A percentile compares a stretch with the other conserved stretches of the same genome.
Evolutionary conservation across 2,797 vertebrate genomes (phyloP).

Genomic region (Gila robusta): DNA sequence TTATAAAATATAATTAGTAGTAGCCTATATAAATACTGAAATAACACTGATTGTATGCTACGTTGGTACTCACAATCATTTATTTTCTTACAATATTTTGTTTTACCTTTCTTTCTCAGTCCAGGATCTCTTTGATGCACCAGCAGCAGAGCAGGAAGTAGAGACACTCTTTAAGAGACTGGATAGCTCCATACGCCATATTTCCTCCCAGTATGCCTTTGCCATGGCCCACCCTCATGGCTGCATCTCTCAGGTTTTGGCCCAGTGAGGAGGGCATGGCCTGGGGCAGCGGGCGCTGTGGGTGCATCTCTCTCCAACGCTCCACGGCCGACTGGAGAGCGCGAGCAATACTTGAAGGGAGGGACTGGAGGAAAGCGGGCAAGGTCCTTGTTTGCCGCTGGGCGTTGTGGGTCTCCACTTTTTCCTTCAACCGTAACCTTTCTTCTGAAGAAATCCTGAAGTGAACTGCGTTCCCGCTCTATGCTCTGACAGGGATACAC

Average conservation of each 20-base stretch:
- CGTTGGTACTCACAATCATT: background rate
- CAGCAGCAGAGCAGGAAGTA: slow-evolving; percentile 93
- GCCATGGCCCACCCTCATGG: slow-evolving; percentile 73
- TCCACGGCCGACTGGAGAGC: slow-evolving; percentile 46
- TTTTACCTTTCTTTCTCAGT: slow-evolving; percentile 66
- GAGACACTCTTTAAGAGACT: slow-evolving; percentile 82
- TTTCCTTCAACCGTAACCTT: background rate
- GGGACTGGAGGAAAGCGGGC: slow-evolving; percentile 27
- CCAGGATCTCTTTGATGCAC: slow-evolving; percentile 91
- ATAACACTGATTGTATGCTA: background rate
- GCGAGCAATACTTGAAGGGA: slow-evolving; percentile 28
- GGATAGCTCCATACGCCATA: slow-evolving; percentile 78
- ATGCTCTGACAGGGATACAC: background rate
- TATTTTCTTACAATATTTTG: background rate
- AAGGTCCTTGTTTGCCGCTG: background rate
- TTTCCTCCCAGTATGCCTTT: slow-evolving; percentile 77
- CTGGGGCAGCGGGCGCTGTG: slow-evolving; percentile 76
- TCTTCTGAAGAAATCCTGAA: background rate
- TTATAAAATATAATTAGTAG: background rate
- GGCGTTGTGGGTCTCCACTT: slow-evolving; percentile 35
- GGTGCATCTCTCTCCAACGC: slow-evolving; percentile 70
- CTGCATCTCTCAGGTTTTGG: slow-evolving; percentile 72
- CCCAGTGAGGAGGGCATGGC: slow-evolving; percentile 80
- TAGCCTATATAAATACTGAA: background rate
- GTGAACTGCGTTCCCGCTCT: background rate